Conservation (phyloP, 2,113 vertebrate genomes). For the Anhinga anhinga region DNA sequence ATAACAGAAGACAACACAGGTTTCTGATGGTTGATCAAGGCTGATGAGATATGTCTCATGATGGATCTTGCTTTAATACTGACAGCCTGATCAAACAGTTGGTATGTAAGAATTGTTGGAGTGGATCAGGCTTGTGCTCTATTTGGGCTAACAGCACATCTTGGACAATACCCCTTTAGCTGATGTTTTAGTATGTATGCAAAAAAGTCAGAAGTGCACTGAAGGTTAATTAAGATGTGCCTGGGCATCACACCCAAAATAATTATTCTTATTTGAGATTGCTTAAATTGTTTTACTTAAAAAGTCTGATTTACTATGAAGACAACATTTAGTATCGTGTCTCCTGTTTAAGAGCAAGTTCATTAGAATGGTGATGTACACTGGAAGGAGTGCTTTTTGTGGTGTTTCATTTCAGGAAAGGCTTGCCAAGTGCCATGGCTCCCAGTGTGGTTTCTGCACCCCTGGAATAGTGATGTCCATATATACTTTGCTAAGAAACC, state of each 20-base stretch:
- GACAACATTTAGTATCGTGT: neutral
- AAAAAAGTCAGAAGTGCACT: neutral
- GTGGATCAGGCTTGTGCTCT: neutral
- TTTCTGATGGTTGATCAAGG: neutral
- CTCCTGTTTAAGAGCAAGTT: neutral
- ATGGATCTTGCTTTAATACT: neutral
- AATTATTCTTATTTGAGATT: neutral
- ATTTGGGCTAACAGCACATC: neutral
- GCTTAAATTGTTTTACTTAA: neutral
- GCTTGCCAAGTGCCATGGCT: constrained; percentile 85
- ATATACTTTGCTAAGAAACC: constrained; percentile 84
- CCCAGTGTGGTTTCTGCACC: constrained; percentile 90
- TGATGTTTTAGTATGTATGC: neutral
- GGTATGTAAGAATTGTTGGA: neutral
- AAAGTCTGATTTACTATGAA: neutral
- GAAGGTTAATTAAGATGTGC: neutral
- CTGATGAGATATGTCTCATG: neutral
- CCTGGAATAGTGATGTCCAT: constrained; percentile 89
- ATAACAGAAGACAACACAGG: neutral
- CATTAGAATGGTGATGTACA: neutral
- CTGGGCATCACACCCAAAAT: neutral
- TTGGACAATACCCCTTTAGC: neutral
- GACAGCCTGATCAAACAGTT: neutral
- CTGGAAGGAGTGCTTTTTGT: neutral
- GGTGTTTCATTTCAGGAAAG: constrained; percentile 75